Conservation (phyloP, 2,113 vertebrate genomes). For the Puntigrus tetrazona region DNA sequence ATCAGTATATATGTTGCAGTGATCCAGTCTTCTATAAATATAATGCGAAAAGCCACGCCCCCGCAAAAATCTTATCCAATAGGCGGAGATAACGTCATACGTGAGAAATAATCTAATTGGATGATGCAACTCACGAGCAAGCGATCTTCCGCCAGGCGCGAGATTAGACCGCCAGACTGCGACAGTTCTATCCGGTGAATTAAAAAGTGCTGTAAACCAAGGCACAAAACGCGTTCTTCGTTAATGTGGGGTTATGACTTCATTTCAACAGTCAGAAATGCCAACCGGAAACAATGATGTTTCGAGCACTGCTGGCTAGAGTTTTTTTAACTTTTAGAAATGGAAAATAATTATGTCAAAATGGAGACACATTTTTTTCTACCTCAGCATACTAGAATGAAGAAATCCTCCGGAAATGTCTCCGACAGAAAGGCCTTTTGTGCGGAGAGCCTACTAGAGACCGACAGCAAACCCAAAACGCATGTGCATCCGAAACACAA, state of each 20-base stretch:
- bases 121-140: neutral
- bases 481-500: constrained; percentile 33
- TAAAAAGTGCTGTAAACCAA: neutral
- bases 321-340: neutral
- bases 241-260: neutral
- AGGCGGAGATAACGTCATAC: neutral
- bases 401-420: neutral
- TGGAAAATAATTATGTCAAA: neutral
- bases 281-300: neutral
- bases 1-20: too few species aligned
- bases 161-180: neutral
- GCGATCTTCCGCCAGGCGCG: neutral
- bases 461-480: neutral
- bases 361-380: neutral
- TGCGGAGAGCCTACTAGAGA: neutral
- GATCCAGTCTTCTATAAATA: too few species aligned
- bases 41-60: neutral
- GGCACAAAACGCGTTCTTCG: neutral
- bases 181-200: neutral
- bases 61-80: neutral
- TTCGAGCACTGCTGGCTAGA: neutral
- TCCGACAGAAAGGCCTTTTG: neutral
- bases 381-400: neutral
- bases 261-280: neutral
- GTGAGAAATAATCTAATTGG: neutral